Base-by-base conservation (phyloP, 2,797 vertebrate genomes). In the Alauda arvensis region DNA sequence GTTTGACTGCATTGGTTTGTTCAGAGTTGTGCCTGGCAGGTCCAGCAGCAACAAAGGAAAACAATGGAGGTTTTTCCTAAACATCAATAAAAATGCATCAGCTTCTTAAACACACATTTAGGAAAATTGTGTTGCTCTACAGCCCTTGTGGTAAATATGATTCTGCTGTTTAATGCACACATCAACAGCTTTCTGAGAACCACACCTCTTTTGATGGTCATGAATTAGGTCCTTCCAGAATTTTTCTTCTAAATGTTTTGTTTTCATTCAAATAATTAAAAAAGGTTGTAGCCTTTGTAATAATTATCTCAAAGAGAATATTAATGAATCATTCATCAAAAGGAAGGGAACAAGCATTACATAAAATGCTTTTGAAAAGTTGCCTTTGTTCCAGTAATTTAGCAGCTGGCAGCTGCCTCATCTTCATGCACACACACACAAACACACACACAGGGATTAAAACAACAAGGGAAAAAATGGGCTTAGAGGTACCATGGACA, bases 321-420 rank as follows among this genome's bases (percentile, higher is more conserved):
- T 77, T 89, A 91, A 90, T 93, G 71, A 91, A 93, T 94, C 87
- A 92, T 93, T 95, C 83, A 90, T 90, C 75, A 85, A 91, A 89
- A 84, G 75, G 83, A 91, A 87, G 57, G 48, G 87, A 90, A 79
- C 71, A 83, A 93, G 43, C 61, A 33, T 87, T 89, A 68, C 18
- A 85, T 75, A 87, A 92, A 93, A 85, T 14, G 75, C 75, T 90
- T 89, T 75, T 39, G 79, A 95, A 91, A 91, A 87, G 43, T 89
- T 84, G 51, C 40, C 23, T 91, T 92, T 92, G 75, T 93, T 95
- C 75, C 33, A 46, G 66, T 71, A 85, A 95, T 94, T 87, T 55
- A 84, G 77, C 90, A 91, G 83, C 94, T 94, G 87, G 83, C 87
- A 95, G 87, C 88, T 94, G 91, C 66, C 85, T 85, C 87, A 45